Percentiles rank a stretch among this genome's conserved stretches.
Evolutionary conservation across 2,888 invertebrate genomes (phyloP).

Genomic region (Drosophila kuntzei): DNA sequence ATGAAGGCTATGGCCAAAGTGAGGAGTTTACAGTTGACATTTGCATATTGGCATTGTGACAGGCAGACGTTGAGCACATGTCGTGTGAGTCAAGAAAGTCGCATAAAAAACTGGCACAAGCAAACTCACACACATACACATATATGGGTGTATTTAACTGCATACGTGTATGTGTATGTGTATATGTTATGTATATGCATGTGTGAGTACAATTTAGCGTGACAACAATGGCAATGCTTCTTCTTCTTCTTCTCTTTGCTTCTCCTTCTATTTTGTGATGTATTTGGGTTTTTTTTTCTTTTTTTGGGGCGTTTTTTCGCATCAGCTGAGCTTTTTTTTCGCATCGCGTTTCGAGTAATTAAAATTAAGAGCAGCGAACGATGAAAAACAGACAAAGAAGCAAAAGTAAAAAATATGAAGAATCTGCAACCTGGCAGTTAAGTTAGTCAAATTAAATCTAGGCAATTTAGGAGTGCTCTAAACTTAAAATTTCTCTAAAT

Average conservation of each 20-base stretch:
- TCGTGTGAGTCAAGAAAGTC: conserved; percentile 36
- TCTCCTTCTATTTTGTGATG: conserved; percentile 15
- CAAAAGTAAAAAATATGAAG: not conserved
- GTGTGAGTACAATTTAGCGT: conserved; percentile 57
- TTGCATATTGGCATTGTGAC: conserved; percentile 72
- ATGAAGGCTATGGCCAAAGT: not conserved
- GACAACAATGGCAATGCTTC: conserved; percentile 56
- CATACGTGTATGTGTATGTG: conserved; percentile 20
- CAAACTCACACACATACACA: not conserved
- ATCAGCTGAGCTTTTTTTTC: conserved; percentile 18
- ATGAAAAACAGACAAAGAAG: not conserved
- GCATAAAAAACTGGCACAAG: conserved; percentile 14
- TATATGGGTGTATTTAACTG: not conserved
- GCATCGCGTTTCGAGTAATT: conserved; percentile 29
- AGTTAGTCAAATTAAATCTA: not conserved
- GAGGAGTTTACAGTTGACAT: conserved; percentile 41
- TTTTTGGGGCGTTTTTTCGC: conserved; percentile 4
- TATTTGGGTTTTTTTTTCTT: not conserved
- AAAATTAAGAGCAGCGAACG: conserved; percentile 34
- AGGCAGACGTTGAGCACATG: conserved; percentile 43
- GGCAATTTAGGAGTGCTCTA: too few species aligned
- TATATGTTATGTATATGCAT: too few species aligned
- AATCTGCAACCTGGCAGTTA: not conserved
- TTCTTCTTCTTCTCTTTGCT: not conserved
- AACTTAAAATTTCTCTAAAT: too few species aligned